Base-by-base conservation (phyloP, 2,888 invertebrate genomes). In the Unio pictorum region DNA sequence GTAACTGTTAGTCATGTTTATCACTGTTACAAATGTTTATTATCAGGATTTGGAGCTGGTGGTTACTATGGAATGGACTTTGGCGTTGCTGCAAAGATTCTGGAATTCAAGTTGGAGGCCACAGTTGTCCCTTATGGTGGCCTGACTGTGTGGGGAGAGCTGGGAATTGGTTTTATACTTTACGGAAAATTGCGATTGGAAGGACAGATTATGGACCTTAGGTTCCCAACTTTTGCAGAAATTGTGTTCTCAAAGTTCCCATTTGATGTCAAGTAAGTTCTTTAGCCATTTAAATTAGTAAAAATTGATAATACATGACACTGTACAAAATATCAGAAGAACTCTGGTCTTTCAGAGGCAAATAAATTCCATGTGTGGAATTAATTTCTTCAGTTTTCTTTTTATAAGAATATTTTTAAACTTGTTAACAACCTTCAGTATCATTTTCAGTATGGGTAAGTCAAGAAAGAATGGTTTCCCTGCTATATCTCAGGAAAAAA, bases 161-260 rank as follows among this genome's bases (percentile, higher is more conserved):
- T 82, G 20, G 72, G 69, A 4, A 64, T 82, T 11, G 78, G 81
- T 0, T 64, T 72, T 18, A 18, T 73, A 3, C 54, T 83, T n/a
- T 72, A 71, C 59, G 82, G 75, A 11, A 71, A 74, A 34, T 67
- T 82, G 30, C 62, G 69, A 55, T 71, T 83, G 5, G 71, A 67
- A 6, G 83, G 81, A n/a, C 70, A 76, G 60, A 70, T 83, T 18
- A 71, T 79, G 65, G 73, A 76, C n/a, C 65, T 75, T 1, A 54
- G 67, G 17, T 82, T 83, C 66, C 83, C 83, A 8, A 79, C 79
- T 8, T 63, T 56, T 20, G 78, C 78, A 4, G 78, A 80, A 55
- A 69, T 83, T 11, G 67, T 65, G 7, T 83, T 79, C 71, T 65
- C 66, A 55, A 82, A 83, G 58, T 83, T 83, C 56, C 83, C 83